Evolutionary conservation across 2,113 vertebrate species (phyloP), one percentile per base, ranked within the genome.

Genomic region (Heliornis fulica): DNA sequence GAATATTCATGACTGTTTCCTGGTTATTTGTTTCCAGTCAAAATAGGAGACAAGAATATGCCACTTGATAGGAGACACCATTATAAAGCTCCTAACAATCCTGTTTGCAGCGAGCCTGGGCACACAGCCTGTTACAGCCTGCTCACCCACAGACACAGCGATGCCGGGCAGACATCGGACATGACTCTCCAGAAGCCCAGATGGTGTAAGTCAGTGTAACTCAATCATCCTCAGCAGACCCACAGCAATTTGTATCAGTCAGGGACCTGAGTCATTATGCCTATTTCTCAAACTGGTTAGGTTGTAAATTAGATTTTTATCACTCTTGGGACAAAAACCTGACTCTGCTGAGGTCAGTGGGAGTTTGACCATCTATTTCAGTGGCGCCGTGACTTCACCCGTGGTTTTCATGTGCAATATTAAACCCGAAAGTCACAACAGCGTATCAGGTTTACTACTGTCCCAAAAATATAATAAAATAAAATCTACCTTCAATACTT

Each of bases 261-360:
- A 86, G 45, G 76, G 79, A 29, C 20, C 77, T 2, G 38, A 81
- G 90, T 90, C 93, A 94, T 81, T 93, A 61, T 1, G 12, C 86
- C 90, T 71, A 29, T 82, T 96, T 87, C 90, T 90, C 83, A 75
- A 68, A 89, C 82, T 61, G 83, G n/a, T 92, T 93, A 87, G 72
- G 72, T 32, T 92, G 93, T 83, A 96, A 94, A 96, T 97, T 90
- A 95, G 78, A 96, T 97, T 96, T 95, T 83, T 83, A 53, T 83
- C 86, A 41, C 95, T 92, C 95, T 25, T 46, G 90, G 88, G 93
- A 95, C 85, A 78, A 93, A 93, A 90, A 81, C 28, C 85, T 70
- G 90, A 26, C 83, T 81, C 86, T 88, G 80, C 40, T 68, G 92
- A 96, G 95, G 96, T 97, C 95, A 89, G 57, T 64, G 83, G 72